Percentiles rank a stretch among this genome's conserved stretches.
These are phyloP conservation scores for Ormyrus rosae DNA, from an alignment of 2,888 invertebrate species.

Conservation along the genomic window DNA sequence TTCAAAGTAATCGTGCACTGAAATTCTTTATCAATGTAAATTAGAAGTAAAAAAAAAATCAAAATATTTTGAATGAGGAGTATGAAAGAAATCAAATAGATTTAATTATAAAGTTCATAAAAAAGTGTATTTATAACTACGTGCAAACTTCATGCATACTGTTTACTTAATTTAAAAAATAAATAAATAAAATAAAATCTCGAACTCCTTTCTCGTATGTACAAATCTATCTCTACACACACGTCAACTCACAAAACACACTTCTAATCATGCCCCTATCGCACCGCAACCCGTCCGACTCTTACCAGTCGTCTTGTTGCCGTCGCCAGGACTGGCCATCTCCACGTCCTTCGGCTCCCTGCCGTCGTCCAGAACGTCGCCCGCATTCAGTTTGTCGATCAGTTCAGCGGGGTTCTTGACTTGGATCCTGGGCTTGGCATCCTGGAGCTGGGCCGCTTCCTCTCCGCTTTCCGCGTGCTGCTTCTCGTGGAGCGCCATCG, in stretches of 20 bases:
- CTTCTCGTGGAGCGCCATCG: slow-evolving; percentile 84
- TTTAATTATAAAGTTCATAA: slow-evolving; percentile 17
- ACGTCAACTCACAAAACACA: slow-evolving; percentile 4
- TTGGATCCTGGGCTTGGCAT: slow-evolving; percentile 71
- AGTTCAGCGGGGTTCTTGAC: slow-evolving; percentile 73
- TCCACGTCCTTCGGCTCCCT: slow-evolving; percentile 65
- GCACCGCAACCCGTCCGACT: neutral
- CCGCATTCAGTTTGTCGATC: slow-evolving; percentile 67
- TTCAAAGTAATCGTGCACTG: no score
- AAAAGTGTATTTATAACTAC: slow-evolving; percentile 61
- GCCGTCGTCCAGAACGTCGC: slow-evolving; percentile 63
- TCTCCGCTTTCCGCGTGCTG: slow-evolving; percentile 76
- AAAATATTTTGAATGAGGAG: no score
- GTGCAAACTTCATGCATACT: slow-evolving; percentile 65
- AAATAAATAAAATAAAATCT: slow-evolving; percentile 6
- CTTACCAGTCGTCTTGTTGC: slow-evolving; percentile 71
- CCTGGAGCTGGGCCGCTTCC: slow-evolving; percentile 57
- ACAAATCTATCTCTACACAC: neutral
- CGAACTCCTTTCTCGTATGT: slow-evolving; percentile 8
- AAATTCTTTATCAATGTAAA: no score
- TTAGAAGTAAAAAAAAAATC: no score
- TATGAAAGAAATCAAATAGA: no score
- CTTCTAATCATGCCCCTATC: slow-evolving; percentile 5
- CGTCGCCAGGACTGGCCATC: slow-evolving; percentile 67
- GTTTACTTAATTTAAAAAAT: neutral